These are phyloP conservation scores for Oryzias curvinotus DNA, from an alignment of 2,113 vertebrate species.

Conservation along the genomic window DNA sequence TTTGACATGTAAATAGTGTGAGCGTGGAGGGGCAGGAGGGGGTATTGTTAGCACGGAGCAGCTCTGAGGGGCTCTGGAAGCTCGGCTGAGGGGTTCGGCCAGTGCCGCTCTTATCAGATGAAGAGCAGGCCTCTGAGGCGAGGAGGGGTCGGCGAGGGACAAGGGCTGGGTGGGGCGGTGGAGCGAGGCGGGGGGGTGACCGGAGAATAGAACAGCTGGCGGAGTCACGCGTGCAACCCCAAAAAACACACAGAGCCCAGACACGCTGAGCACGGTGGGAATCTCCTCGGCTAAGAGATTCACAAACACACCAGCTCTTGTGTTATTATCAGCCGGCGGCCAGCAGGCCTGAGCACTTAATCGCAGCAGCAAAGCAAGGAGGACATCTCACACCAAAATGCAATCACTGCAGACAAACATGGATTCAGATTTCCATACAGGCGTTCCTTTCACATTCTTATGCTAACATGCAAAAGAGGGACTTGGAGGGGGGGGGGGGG, in stretches of 20 bases:
- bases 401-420: constrained; percentile 31
- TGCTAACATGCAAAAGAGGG: constrained; percentile 23
- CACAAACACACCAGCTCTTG: constrained; percentile 71
- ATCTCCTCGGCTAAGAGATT: constrained; percentile 66
- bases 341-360: constrained; percentile 72
- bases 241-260: constrained; percentile 74
- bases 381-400: constrained; percentile 31
- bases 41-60: constrained; percentile 63
- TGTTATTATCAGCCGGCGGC: constrained; percentile 73
- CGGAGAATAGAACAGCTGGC: constrained; percentile 78
- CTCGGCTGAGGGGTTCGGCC: constrained; percentile 61
- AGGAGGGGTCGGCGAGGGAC: constrained; percentile 50
- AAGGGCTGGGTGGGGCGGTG: constrained; percentile 52
- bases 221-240: constrained; percentile 75
- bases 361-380: constrained; percentile 47
- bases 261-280: constrained; percentile 77
- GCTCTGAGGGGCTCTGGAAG: constrained; percentile 67
- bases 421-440: constrained; percentile 66
- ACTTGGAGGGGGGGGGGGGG: not conserved
- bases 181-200: constrained; percentile 54
- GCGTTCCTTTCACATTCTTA: constrained; percentile 48
- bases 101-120: constrained; percentile 76
- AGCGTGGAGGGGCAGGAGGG: constrained; percentile 50
- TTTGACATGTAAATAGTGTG: constrained; percentile 79
- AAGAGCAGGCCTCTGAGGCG: constrained; percentile 71